A percentile compares a stretch with the other conserved stretches of the same genome.
Conservation (phyloP, 2,113 vertebrate species). For the Poeciliopsis prolifica region DNA sequence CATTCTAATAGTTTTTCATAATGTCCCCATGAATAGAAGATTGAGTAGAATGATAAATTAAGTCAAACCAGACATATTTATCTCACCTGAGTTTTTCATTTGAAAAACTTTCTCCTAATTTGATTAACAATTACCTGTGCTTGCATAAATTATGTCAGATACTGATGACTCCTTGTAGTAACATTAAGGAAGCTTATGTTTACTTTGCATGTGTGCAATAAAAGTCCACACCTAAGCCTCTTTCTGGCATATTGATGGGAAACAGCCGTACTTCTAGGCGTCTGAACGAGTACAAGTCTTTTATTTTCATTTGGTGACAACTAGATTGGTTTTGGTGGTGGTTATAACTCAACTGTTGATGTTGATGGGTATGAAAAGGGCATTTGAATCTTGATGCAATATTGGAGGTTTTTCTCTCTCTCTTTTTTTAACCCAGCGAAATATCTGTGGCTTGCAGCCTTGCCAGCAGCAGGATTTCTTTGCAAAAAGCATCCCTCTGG, state of each 20-base stretch:
- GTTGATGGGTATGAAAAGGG: background rate
- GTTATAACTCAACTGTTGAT: constrained; percentile 11
- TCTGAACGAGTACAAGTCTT: background rate
- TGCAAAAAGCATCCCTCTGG: constrained; percentile 8
- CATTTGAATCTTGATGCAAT: constrained; percentile 31
- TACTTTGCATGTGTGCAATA: background rate
- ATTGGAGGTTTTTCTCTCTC: background rate
- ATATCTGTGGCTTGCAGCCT: constrained; percentile 14
- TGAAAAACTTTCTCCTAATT: background rate
- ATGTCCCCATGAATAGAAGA: too few species aligned
- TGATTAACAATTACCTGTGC: background rate
- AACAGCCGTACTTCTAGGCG: background rate
- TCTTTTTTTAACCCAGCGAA: constrained; percentile 8
- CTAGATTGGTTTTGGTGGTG: constrained; percentile 22
- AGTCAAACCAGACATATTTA: background rate
- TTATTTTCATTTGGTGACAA: constrained; percentile 20
- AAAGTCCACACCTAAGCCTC: constrained; percentile 1
- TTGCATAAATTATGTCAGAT: background rate
- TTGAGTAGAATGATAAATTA: background rate
- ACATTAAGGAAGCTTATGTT: background rate
- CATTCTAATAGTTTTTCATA: too few species aligned
- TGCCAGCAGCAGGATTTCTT: constrained; percentile 32
- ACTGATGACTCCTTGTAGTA: background rate
- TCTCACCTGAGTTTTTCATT: background rate
- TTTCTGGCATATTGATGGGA: constrained; percentile 15